These are phyloP conservation scores for Chalcosyrphus nemorum DNA, from an alignment of 2,888 invertebrate species.

Conservation along the genomic window DNA sequence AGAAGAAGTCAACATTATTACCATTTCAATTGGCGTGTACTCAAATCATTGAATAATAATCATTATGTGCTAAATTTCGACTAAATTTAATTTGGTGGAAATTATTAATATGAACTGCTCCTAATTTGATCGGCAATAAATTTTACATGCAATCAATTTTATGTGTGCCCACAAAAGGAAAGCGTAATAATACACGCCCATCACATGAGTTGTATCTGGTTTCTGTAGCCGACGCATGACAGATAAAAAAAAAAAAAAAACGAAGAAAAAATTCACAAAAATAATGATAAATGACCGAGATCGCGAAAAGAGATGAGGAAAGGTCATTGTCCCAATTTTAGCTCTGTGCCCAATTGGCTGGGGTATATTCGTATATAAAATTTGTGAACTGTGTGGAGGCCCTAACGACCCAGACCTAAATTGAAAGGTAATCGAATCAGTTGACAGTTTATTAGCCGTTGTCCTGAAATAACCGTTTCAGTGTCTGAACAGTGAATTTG, in stretches of 20 bases:
- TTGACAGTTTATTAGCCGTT: constrained; percentile 17
- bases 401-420: constrained; percentile 61
- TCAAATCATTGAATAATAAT: not conserved
- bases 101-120: constrained; percentile 43
- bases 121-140: constrained; percentile 43
- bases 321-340: constrained; percentile 49
- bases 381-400: not conserved
- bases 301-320: constrained; percentile 11
- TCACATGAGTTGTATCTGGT: not conserved
- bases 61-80: not conserved
- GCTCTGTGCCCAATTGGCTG: constrained; percentile 20
- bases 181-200: not conserved
- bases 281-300: constrained; percentile 47
- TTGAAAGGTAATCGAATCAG: constrained; percentile 57
- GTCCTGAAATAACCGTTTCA: constrained; percentile 43
- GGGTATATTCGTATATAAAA: too few relatives aligned
- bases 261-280: constrained; percentile 41
- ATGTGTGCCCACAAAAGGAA: constrained; percentile 4
- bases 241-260: too few relatives aligned
- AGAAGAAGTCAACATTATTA: not conserved
- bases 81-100: constrained; percentile 11
- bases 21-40: not conserved
- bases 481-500: constrained; percentile 61
- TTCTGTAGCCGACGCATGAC: not conserved
- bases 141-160: constrained; percentile 47